A percentile compares a stretch with the other conserved stretches of the same genome.
Evolutionary conservation across 2,113 vertebrate genomes (phyloP).

Genomic region (Phainopepla nitens): DNA sequence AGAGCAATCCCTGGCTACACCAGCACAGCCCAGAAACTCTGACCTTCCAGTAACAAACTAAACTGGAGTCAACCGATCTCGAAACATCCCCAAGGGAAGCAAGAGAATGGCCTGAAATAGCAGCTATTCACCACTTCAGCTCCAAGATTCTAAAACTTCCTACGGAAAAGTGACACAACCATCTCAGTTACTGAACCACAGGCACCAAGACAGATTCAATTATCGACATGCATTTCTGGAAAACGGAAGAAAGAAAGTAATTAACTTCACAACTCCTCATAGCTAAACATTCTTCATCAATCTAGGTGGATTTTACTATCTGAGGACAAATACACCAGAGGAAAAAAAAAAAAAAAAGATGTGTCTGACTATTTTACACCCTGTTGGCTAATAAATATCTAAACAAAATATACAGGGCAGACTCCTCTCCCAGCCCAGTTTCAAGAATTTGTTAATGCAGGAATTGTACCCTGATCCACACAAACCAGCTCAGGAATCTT

Average conservation of each 20-base stretch:
- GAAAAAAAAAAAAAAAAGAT: not conserved
- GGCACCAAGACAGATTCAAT: not conserved
- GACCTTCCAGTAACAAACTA: not conserved
- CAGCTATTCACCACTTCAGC: not conserved
- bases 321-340: not conserved
- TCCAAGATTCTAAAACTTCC: not conserved
- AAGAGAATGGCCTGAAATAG: not conserved
- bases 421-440: not conserved
- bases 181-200: not conserved
- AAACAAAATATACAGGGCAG: not conserved
- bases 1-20: not conserved
- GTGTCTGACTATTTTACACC: not conserved
- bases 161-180: not conserved
- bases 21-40: not conserved
- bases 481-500: not conserved
- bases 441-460: not conserved
- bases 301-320: not conserved
- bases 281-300: not conserved
- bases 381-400: not conserved
- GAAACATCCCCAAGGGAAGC: not conserved
- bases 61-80: not conserved
- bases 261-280: not conserved
- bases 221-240: not conserved
- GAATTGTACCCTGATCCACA: not conserved
- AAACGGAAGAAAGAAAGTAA: not conserved